Evolutionary conservation across 2,113 vertebrate genomes (phyloP), one percentile per base, ranked within the genome.

Genomic region (Otis tarda): DNA sequence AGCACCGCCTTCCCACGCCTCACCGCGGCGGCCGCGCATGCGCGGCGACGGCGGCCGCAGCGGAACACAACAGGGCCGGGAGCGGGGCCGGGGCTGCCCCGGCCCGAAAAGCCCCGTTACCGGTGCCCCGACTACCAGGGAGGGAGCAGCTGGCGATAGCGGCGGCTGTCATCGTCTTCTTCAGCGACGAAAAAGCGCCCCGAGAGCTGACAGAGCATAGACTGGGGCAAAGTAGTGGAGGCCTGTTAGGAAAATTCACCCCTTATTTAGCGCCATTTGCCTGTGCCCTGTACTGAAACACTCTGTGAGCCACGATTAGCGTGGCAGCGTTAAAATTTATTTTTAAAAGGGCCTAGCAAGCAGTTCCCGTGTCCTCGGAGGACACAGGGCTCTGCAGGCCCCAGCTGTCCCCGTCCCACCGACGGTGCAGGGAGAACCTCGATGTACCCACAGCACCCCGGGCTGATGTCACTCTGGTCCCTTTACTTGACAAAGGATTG

Each of bases 61-160:
- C 3, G 43, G 68, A 25, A 22, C 31, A 9, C 1, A 2, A 9
- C 7, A 2, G 14, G 4, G n/a, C 19, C 2, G 30, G 57, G 39
- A 27, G 28, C 22, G 23, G 64, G 8, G 14, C 30, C 24, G 16
- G 33, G n/a, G 41, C 6, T 43, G 41, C 41, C 41, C 41, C 41
- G 41, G 41, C 41, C 41, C 41, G 14, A 43, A 43, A 43, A 43
- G 41, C 41, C 41, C 41, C 41, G 41, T 43, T 43, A 43, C 41
- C 41, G 41, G 41, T 43, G 3, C 16, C 14, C n/a, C 4, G 16
- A 22, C 15, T 1, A 12, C 28, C 35, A 4, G 4, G 31, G 49
- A 10, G 14, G 49, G 10, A 52, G 37, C 30, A 3, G 56, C 41
- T 43, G 41, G 41, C 41, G 41, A 43, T 43, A 15, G 41, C 15